Evolutionary conservation across 2,797 vertebrate species (phyloP).

Genomic region (Ambastaia sidthimunki): DNA sequence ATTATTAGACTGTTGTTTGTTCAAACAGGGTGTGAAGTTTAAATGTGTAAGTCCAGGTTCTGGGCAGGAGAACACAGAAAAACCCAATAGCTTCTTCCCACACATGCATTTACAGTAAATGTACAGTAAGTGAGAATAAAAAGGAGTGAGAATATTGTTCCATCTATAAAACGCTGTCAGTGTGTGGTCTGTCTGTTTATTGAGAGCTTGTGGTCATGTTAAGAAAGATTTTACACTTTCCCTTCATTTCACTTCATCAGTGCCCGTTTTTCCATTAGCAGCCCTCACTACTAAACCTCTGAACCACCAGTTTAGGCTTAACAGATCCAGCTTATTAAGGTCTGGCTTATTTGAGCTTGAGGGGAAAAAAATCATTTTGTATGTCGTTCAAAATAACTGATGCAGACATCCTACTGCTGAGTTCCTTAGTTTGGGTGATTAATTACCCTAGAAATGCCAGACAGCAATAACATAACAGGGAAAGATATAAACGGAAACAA

Average conservation of each 20-base stretch:
- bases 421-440: conserved; percentile 48
- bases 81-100: not conserved
- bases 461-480: too few relatives aligned
- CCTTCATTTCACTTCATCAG: conserved; percentile 62
- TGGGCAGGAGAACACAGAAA: conserved; percentile 26
- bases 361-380: conserved; percentile 50
- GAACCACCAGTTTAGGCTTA: conserved; percentile 51
- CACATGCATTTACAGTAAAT: conserved; percentile 51
- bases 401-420: conserved; percentile 52
- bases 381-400: conserved; percentile 59
- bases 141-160: conserved; percentile 29
- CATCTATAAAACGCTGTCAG: conserved; percentile 50
- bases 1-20: conserved; percentile 71
- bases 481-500: too few relatives aligned
- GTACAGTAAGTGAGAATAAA: conserved; percentile 61
- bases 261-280: conserved; percentile 64
- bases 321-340: conserved; percentile 56
- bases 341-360: conserved; percentile 51
- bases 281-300: conserved; percentile 45
- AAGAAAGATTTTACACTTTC: conserved; percentile 65
- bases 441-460: conserved; percentile 36
- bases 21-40: conserved; percentile 47
- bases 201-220: conserved; percentile 65
- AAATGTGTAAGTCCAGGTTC: conserved; percentile 10
- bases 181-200: conserved; percentile 62